Percentiles rank a stretch among this genome's conserved stretches.
Evolutionary conservation across 2,888 invertebrate genomes (phyloP).

Genomic region (Caenorhabditis panamensis): DNA sequence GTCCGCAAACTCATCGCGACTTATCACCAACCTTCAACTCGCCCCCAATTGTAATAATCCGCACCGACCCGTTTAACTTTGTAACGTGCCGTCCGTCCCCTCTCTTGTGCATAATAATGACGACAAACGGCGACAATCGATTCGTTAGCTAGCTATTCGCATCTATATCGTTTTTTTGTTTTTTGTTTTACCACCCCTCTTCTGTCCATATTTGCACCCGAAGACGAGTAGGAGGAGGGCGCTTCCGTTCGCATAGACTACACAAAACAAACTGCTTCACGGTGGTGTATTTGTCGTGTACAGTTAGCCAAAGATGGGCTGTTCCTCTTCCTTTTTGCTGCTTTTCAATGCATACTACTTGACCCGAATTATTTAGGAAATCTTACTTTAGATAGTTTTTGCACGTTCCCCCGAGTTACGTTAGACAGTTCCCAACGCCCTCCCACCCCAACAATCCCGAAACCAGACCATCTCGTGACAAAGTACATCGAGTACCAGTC

Average conservation of each 20-base stretch:
- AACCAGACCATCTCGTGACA: background rate
- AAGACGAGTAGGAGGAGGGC: slow-evolving; percentile 13
- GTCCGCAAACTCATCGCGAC: slow-evolving; percentile 8
- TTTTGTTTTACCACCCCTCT: slow-evolving; percentile 39
- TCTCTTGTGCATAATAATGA: slow-evolving; percentile 26
- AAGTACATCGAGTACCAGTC: slow-evolving; percentile 11
- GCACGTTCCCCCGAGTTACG: too few species aligned
- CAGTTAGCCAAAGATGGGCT: slow-evolving; percentile 25
- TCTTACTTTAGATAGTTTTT: too few species aligned
- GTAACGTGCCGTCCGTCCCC: slow-evolving; percentile 21
- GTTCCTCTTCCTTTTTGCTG: slow-evolving; percentile 1
- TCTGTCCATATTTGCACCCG: slow-evolving; percentile 54
- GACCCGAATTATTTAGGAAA: too few species aligned
- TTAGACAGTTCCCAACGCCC: too few species aligned
- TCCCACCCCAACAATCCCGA: background rate
- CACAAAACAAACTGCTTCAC: slow-evolving; percentile 56
- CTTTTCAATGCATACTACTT: background rate
- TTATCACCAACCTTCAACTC: slow-evolving; percentile 33
- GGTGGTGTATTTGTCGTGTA: slow-evolving; percentile 39
- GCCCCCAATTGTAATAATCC: slow-evolving; percentile 33
- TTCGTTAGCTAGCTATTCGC: background rate
- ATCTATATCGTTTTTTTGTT: slow-evolving; percentile 19
- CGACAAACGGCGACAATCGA: background rate
- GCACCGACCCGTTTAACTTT: slow-evolving; percentile 33
- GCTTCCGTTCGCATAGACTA: slow-evolving; percentile 55